Evolutionary conservation across 37 sponge, comb jelly and placozoan genomes (phyloP).

Genomic region (Mnemiopsis leidyi): DNA sequence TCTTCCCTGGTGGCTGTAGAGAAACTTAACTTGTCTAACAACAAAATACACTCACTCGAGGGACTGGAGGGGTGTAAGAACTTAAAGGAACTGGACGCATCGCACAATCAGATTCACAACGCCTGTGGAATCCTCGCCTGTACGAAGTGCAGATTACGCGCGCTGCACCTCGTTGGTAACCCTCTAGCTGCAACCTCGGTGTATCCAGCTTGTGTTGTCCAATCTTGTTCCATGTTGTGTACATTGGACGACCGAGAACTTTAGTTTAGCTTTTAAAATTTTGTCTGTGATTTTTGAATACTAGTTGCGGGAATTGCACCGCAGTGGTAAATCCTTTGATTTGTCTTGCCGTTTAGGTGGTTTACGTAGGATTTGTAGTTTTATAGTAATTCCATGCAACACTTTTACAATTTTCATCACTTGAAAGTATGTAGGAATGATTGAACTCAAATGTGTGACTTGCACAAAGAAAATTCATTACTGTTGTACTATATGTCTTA

Average conservation of each 20-base stretch:
- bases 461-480: too few species aligned
- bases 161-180: background rate
- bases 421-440: background rate
- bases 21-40: background rate
- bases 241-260: background rate
- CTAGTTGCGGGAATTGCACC: too few species aligned
- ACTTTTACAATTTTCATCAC: background rate
- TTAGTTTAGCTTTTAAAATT: background rate
- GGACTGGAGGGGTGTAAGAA: background rate
- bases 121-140: background rate
- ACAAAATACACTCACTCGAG: background rate
- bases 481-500: too few species aligned
- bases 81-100: slow-evolving; percentile 2
- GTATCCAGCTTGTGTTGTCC: slow-evolving; percentile 5
- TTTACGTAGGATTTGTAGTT: too few species aligned
- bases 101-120: slow-evolving; percentile 24
- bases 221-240: slow-evolving; percentile 27
- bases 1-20: background rate
- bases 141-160: slow-evolving; percentile 21
- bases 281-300: too few species aligned
- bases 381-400: too few species aligned
- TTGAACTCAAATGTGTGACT: too few species aligned
- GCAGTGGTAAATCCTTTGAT: too few species aligned
- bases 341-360: too few species aligned
- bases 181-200: background rate